Evolutionary conservation across 2,113 vertebrate species (phyloP), one percentile per base, ranked within the genome.

Genomic region (Gobio gobio): DNA sequence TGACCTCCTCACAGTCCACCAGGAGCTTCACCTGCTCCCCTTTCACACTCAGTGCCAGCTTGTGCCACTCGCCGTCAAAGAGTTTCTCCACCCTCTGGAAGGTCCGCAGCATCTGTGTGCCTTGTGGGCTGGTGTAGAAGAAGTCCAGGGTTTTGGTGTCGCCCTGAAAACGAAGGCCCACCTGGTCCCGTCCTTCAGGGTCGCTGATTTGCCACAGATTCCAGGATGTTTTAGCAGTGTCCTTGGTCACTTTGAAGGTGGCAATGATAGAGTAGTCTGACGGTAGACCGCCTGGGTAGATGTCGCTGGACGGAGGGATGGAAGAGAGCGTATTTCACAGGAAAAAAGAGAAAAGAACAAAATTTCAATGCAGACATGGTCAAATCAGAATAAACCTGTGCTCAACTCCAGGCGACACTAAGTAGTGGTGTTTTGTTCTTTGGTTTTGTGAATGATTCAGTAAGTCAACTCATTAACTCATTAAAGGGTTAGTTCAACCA

Each of bases 191-290:
- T 10, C 93, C 93, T 13, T 92, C 73, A 5, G 90, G 90, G 87
- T 92, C 90, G 20, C 93, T 94, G 80, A 96, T 90, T 89, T 95
- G 93, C 94, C 93, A 94, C 85, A 95, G 93, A 91, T 95, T 92
- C 93, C 92, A 95, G 77, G 90, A 87, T 16, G 86, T 89, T 85
- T 63, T 24, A 8, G 83, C 86, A 2, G 87, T 88, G 63, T 91
- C 91, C 72, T 94, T 92, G 78, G 89, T 88, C 84, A 90, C 81
- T 90, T 94, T 95, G 87, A 95, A 96, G 18, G 91, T 94, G 68
- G 87, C 88, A 10, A 91, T 93, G 89, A 95, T 29, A 0, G 94
- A 95, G 87, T 94, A 95, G 84, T 95, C n/a, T 0, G 90, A 90
- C 75, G 93, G 93, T 45, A 96, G 93, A 66, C 94, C 93, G 43